Conservation (phyloP, 2,888 invertebrate species). For the Seira musarum region DNA sequence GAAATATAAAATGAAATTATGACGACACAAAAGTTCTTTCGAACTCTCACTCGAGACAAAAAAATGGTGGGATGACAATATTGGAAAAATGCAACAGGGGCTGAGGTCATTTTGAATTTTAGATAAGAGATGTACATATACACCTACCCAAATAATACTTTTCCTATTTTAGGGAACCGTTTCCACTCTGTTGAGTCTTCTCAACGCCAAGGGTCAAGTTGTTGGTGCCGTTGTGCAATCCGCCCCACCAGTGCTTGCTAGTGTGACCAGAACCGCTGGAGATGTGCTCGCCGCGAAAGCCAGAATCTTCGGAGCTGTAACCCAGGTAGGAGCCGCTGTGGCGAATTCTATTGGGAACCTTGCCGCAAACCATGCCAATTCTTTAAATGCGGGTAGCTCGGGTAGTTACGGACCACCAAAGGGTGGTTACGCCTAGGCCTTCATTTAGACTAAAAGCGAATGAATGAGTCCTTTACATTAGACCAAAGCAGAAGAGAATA, state of each 20-base stretch:
- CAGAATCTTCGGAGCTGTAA: conserved; percentile 70
- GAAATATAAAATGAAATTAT: not conserved
- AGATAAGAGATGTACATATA: too few relatives aligned
- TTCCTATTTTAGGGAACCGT: conserved; percentile 66
- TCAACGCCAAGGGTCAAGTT: conserved; percentile 70
- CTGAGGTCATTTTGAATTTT: too few relatives aligned
- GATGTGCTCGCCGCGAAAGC: conserved; percentile 70
- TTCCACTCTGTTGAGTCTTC: conserved; percentile 69
- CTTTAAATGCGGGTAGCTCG: conserved; percentile 55
- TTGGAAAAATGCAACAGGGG: too few relatives aligned
- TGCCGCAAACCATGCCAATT: conserved; percentile 68
- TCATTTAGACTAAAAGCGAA: conserved; percentile 3
- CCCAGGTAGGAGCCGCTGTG: conserved; percentile 70
- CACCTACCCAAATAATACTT: too few relatives aligned
- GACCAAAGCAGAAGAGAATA: not conserved
- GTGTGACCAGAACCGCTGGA: conserved; percentile 69
- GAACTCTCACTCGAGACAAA: too few relatives aligned
- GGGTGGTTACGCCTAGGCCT: conserved; percentile 60
- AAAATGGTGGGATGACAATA: too few relatives aligned
- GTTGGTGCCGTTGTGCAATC: conserved; percentile 70
- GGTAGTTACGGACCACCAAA: conserved; percentile 59
- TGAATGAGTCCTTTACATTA: not conserved
- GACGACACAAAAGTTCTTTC: too few relatives aligned
- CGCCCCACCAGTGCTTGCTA: conserved; percentile 69
- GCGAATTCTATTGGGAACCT: conserved; percentile 70